phyloP scores from a whole-genome alignment of 2,797 vertebrate genomes.

The Phaenicophaeus curvirostris region DNA sequence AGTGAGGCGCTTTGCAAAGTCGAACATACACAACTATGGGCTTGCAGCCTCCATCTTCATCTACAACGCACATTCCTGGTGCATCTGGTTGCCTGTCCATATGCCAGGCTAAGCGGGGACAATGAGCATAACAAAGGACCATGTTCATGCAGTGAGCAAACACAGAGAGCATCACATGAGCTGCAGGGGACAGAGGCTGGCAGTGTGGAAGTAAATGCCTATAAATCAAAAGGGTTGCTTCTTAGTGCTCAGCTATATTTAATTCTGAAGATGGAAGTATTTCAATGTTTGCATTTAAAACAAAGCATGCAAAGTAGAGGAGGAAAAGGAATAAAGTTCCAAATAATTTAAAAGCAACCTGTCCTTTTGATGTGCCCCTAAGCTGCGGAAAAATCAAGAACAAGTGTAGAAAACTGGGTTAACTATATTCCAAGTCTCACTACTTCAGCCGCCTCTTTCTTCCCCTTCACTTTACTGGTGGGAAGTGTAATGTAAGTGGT shows the following conservation, averaged over 20 bases:
- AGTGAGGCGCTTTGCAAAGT: not conserved
- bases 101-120: not conserved
- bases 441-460: not conserved
- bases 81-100: not conserved
- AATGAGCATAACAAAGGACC: not conserved
- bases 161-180: not conserved
- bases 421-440: slow-evolving; percentile 29
- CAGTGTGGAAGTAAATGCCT: not conserved
- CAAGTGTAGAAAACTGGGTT: not conserved
- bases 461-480: slow-evolving; percentile 27
- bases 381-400: not conserved
- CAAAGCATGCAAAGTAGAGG: not conserved
- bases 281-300: not conserved
- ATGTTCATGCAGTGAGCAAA: not conserved
- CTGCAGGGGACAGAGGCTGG: not conserved
- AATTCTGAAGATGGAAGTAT: not conserved
- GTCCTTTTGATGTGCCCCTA: not conserved
- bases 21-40: fast-evolving
- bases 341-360: not conserved
- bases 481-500: slow-evolving; percentile 43
- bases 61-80: not conserved
- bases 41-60: not conserved
- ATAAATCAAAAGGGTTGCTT: not conserved
- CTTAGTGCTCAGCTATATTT: not conserved
- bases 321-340: not conserved